phyloP scores from a whole-genome alignment of 1,140 invertebrate species.

The Tetramorium parvispinum region DNA sequence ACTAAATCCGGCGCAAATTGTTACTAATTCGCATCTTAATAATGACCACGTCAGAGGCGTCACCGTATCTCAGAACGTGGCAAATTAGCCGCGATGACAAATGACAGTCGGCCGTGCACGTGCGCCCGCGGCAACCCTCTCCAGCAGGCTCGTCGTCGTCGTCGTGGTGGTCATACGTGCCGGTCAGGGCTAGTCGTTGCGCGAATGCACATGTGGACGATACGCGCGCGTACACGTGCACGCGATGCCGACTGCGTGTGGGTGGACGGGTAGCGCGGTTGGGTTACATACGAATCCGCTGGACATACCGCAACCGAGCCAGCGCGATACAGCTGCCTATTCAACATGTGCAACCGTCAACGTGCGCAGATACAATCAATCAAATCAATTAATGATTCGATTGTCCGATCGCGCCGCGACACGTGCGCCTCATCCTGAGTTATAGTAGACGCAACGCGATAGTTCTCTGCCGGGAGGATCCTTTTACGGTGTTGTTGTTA shows the following conservation, averaged over 20 bases:
- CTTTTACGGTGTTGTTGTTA: neutral
- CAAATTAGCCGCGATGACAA: slow-evolving; percentile 86
- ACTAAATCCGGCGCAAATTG: slow-evolving; percentile 86
- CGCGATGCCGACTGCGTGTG: slow-evolving; percentile 39
- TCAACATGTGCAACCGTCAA: slow-evolving; percentile 84
- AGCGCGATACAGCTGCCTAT: slow-evolving; percentile 79
- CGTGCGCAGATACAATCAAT: slow-evolving; percentile 83
- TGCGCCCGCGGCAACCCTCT: slow-evolving; percentile 70
- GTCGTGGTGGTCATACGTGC: slow-evolving; percentile 52
- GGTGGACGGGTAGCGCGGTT: slow-evolving; percentile 49
- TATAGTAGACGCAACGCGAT: slow-evolving; percentile 32
- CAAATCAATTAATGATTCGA: slow-evolving; percentile 84
- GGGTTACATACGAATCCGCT: slow-evolving; percentile 79
- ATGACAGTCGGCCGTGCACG: slow-evolving; percentile 81
- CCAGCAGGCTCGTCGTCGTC: slow-evolving; percentile 39
- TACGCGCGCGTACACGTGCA: slow-evolving; percentile 62
- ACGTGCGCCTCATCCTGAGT: slow-evolving; percentile 63
- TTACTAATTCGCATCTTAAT: slow-evolving; percentile 87
- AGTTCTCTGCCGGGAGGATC: neutral
- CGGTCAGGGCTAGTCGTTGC: slow-evolving; percentile 54
- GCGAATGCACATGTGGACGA: slow-evolving; percentile 42
- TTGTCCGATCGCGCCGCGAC: slow-evolving; percentile 75
- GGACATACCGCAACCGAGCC: slow-evolving; percentile 77
- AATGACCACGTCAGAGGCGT: slow-evolving; percentile 85
- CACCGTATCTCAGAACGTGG: slow-evolving; percentile 86